Percentiles rank a stretch among this genome's conserved stretches.
Evolutionary conservation across 2,113 vertebrate species (phyloP).

Genomic region (Centropus bengalensis): DNA sequence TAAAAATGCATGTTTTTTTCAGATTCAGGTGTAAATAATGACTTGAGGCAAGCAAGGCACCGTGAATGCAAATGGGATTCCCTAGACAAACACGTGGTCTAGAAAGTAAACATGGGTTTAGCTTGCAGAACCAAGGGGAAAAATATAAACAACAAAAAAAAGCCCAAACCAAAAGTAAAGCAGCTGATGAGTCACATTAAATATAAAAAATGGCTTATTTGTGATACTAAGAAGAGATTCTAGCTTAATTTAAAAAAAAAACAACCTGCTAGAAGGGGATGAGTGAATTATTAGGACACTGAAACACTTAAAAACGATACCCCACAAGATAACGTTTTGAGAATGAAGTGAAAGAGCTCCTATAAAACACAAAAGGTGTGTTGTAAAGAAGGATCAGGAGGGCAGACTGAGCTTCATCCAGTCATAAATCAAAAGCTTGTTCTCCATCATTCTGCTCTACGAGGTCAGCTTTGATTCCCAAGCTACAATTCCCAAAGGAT

Average conservation of each 20-base stretch:
- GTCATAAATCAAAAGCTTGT: constrained; percentile 73
- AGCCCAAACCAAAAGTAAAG: not conserved
- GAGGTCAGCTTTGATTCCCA: constrained; percentile 72
- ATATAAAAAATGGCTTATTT: not conserved
- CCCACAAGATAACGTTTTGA: constrained; percentile 59
- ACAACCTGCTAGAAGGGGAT: not conserved
- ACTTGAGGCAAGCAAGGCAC: not conserved
- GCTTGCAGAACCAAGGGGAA: not conserved
- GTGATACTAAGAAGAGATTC: constrained; percentile 2
- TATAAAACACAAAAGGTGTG: constrained; percentile 73
- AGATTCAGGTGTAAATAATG: not conserved
- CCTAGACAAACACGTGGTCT: not conserved
- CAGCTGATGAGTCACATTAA: not conserved
- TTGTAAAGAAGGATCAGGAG: constrained; percentile 73
- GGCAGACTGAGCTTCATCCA: constrained; percentile 69
- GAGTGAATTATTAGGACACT: constrained; percentile 45
- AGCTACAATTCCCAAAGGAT: constrained; percentile 67
- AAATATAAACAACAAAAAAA: not conserved
- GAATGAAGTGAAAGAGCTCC: constrained; percentile 68
- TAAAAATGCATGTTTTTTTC: not conserved
- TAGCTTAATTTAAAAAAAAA: not conserved
- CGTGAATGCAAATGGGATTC: not conserved
- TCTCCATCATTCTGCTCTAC: constrained; percentile 58
- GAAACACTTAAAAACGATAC: constrained; percentile 55
- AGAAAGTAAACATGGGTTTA: not conserved